These are phyloP conservation scores for Calonectris borealis DNA, from an alignment of 2,113 vertebrate species.

Conservation along the genomic window DNA sequence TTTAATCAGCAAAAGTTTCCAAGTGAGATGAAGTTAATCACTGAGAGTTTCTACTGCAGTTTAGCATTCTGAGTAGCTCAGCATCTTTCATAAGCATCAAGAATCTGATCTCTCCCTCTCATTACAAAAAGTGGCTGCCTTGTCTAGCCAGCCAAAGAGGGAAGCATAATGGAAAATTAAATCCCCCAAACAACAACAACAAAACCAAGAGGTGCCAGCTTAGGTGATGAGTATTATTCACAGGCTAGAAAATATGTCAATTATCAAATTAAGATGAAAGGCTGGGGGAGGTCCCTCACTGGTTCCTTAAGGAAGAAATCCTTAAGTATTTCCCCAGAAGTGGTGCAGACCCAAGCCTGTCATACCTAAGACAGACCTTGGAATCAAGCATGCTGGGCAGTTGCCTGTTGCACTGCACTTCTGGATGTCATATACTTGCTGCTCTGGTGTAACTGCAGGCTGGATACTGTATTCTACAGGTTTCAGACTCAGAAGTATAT, in stretches of 20 bases:
- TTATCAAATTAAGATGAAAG: background rate
- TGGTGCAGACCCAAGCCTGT: background rate
- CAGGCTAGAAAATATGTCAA: background rate
- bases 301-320: background rate
- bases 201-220: background rate
- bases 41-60: background rate
- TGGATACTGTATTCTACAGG: background rate
- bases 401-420: background rate
- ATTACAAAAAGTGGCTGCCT: background rate
- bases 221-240: background rate
- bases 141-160: background rate
- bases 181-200: background rate
- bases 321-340: background rate
- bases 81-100: background rate
- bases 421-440: background rate
- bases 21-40: background rate
- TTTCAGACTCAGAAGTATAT: background rate
- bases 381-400: background rate
- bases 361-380: background rate
- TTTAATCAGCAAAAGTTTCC: background rate
- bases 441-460: background rate
- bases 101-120: background rate
- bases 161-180: background rate
- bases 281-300: rapidly evolving
- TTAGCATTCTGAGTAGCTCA: background rate